Evolutionary conservation across 2,888 invertebrate genomes (phyloP).

Genomic region (Anticlea derivata): DNA sequence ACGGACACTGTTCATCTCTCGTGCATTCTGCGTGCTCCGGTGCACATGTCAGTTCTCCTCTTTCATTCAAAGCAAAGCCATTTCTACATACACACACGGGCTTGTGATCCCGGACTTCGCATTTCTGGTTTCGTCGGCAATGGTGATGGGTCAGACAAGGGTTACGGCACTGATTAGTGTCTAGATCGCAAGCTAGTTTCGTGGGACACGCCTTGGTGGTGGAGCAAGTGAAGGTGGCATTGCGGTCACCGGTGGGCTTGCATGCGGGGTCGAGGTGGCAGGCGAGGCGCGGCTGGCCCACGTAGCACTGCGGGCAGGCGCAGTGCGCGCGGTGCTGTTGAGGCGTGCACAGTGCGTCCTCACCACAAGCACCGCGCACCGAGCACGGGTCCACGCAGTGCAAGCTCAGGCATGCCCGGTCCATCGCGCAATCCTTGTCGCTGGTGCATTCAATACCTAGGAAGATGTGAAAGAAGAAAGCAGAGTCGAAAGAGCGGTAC

Average conservation of each 20-base stretch:
- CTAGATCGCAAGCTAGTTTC: constrained; percentile 88
- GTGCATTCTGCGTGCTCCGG: constrained; percentile 92
- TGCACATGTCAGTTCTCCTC: constrained; percentile 93
- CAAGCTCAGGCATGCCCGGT: constrained; percentile 95
- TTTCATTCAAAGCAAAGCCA: constrained; percentile 94
- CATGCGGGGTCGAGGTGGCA: constrained; percentile 93
- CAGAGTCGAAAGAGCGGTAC: constrained; percentile 88
- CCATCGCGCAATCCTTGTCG: constrained; percentile 95
- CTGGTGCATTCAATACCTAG: constrained; percentile 94
- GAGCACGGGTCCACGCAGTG: constrained; percentile 96
- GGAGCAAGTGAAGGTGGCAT: constrained; percentile 86
- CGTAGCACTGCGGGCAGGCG: constrained; percentile 94
- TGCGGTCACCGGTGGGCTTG: constrained; percentile 84
- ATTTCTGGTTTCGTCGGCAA: constrained; percentile 93
- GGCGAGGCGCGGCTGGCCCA: constrained; percentile 90
- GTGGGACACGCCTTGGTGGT: constrained; percentile 89
- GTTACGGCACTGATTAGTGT: constrained; percentile 89
- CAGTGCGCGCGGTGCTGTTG: constrained; percentile 93
- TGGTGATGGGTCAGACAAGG: constrained; percentile 89
- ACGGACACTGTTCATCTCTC: constrained; percentile 92
- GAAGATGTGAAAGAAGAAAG: constrained; percentile 85
- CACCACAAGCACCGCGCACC: constrained; percentile 93
- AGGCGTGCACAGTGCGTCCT: constrained; percentile 94
- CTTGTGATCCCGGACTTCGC: constrained; percentile 93
- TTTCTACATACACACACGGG: constrained; percentile 95